Evolutionary conservation across 2,888 invertebrate species (phyloP).

Genomic region (Linnaemya tessellans): DNA sequence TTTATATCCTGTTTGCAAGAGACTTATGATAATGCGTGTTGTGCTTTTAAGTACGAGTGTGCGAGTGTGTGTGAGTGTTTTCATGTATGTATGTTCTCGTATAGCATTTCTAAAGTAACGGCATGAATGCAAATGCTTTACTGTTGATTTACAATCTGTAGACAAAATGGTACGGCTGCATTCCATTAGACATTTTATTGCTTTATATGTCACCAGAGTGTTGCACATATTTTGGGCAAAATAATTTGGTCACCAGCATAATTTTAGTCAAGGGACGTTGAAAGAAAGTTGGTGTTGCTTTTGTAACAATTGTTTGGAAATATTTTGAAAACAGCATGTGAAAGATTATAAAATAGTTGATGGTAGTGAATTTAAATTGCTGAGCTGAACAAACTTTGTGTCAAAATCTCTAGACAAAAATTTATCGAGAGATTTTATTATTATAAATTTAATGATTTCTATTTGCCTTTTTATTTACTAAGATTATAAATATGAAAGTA

Average conservation of each 20-base stretch:
- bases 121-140: conserved; percentile 75
- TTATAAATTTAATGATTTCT: no score
- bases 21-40: conserved; percentile 48
- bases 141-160: conserved; percentile 80
- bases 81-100: neutral
- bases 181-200: conserved; percentile 55
- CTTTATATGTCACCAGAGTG: conserved; percentile 16
- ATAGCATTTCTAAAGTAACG: conserved; percentile 22
- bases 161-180: conserved; percentile 77
- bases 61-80: neutral
- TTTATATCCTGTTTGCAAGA: conserved; percentile 42
- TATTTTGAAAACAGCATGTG: neutral
- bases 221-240: conserved; percentile 23
- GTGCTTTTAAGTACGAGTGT: neutral
- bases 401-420: neutral
- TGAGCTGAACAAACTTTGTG: neutral
- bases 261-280: neutral
- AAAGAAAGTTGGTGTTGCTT: conserved; percentile 21
- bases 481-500: no score
- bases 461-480: no score
- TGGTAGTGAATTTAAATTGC: neutral
- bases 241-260: conserved; percentile 29
- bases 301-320: neutral
- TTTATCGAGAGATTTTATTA: no score
- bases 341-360: neutral